phyloP scores from a whole-genome alignment of 2,888 invertebrate genomes.

The Tricholauxania praeusta region DNA sequence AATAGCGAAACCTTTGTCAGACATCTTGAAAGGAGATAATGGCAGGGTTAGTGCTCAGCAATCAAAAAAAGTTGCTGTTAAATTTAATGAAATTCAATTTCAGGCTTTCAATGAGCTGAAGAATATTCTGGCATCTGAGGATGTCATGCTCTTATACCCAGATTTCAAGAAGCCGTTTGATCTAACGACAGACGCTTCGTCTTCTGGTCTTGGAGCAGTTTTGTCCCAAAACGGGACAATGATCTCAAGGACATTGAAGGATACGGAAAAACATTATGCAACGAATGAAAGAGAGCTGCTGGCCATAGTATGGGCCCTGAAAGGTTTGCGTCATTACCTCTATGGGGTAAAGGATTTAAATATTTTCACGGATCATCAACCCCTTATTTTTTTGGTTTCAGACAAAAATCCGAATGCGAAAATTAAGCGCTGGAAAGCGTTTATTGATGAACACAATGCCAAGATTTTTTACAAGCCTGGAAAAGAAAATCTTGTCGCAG shows the following conservation, averaged over 20 bases:
- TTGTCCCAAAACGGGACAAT: slow-evolving; percentile 53
- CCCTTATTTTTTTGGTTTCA: no score
- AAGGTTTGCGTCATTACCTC: slow-evolving; percentile 36
- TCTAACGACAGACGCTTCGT: slow-evolving; percentile 54
- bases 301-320: slow-evolving; percentile 19
- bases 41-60: slow-evolving; percentile 15
- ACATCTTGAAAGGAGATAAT: slow-evolving; percentile 34
- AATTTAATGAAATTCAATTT: slow-evolving; percentile 26
- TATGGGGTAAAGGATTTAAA: slow-evolving; percentile 30
- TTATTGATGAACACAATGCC: no score
- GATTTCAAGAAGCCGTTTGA: slow-evolving; percentile 41
- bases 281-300: no score
- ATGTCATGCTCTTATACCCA: slow-evolving; percentile 36
- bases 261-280: slow-evolving; percentile 41
- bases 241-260: slow-evolving; percentile 52
- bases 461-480: slow-evolving; percentile 11
- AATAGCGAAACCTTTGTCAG: slow-evolving; percentile 34
- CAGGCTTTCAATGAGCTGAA: slow-evolving; percentile 39
- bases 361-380: no score
- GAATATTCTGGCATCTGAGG: slow-evolving; percentile 33
- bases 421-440: no score
- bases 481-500: slow-evolving; percentile 37
- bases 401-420: no score
- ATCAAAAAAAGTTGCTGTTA: slow-evolving; percentile 28
- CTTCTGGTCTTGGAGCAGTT: slow-evolving; percentile 52